Percentiles rank a stretch among this genome's conserved stretches.
phyloP scores from a whole-genome alignment of 2,888 invertebrate genomes.

The Leptinotarsa rubiginosa region DNA sequence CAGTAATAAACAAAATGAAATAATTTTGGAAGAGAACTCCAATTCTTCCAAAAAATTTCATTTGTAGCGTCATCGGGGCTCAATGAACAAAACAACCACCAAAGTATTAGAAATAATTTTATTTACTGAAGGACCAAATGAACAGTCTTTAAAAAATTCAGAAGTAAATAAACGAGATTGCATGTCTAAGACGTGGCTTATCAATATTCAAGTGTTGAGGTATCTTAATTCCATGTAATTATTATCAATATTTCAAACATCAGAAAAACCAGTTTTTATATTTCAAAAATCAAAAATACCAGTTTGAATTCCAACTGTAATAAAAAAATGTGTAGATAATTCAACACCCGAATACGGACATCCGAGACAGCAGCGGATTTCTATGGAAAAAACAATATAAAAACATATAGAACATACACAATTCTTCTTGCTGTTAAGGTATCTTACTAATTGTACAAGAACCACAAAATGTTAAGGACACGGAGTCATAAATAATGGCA shows the following conservation, averaged over 20 bases:
- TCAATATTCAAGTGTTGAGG: slow-evolving; percentile 24
- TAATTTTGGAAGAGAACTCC: too few relatives aligned
- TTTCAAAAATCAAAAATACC: too few relatives aligned
- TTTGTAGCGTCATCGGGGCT: neutral
- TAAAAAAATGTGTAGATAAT: neutral
- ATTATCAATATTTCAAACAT: neutral
- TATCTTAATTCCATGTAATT: neutral
- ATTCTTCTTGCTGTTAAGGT: slow-evolving; percentile 36
- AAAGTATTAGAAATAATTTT: slow-evolving; percentile 51
- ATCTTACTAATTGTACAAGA: slow-evolving; percentile 36
- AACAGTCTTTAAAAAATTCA: slow-evolving; percentile 51
- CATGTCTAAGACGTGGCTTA: slow-evolving; percentile 30
- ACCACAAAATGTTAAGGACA: slow-evolving; percentile 40
- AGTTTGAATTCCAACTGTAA: too few relatives aligned
- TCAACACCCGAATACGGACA: slow-evolving; percentile 22
- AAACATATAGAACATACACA: slow-evolving; percentile 39
- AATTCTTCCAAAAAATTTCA: too few relatives aligned
- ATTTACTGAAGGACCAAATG: slow-evolving; percentile 52
- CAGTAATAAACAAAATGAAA: too few relatives aligned
- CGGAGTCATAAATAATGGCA: slow-evolving; percentile 45
- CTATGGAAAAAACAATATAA: slow-evolving; percentile 30
- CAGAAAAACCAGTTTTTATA: neutral
- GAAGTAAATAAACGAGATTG: slow-evolving; percentile 42
- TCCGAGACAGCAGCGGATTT: slow-evolving; percentile 16
- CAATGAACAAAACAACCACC: slow-evolving; percentile 24